Conservation (phyloP, 2,888 invertebrate genomes). For the Andrena camellia region DNA sequence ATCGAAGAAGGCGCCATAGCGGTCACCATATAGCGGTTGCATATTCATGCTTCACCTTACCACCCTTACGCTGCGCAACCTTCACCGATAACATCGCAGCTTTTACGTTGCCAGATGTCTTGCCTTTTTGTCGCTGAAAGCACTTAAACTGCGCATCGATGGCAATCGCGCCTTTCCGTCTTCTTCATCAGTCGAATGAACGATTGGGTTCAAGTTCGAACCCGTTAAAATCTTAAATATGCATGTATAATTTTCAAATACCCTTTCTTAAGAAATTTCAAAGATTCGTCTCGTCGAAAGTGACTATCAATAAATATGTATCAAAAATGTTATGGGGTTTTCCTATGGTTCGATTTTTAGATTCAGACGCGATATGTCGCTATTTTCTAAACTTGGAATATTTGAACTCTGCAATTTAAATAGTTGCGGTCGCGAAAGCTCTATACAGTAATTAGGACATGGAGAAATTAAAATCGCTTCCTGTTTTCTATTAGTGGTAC, state of each 20-base stretch:
- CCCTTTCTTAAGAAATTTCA: neutral
- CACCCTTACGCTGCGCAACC: conserved; percentile 71
- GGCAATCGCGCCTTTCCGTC: conserved; percentile 63
- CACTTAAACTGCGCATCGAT: conserved; percentile 69
- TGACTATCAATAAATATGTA: neutral
- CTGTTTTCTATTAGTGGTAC: no score
- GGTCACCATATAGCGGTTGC: conserved; percentile 74
- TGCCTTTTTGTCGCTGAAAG: conserved; percentile 67
- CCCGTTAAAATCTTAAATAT: conserved; percentile 18
- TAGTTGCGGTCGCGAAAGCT: no score
- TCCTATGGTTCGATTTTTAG: no score
- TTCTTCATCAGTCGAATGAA: conserved; percentile 45
- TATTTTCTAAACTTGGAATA: no score
- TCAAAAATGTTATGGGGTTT: no score
- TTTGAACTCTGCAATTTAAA: no score
- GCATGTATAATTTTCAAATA: conserved; percentile 14
- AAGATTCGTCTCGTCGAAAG: no score
- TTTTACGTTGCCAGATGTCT: conserved; percentile 65
- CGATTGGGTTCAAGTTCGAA: conserved; percentile 14
- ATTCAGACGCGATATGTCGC: no score
- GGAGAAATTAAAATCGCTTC: no score
- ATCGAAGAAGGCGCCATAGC: conserved; percentile 42
- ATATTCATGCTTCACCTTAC: conserved; percentile 80
- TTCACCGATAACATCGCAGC: conserved; percentile 75
- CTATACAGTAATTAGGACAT: no score